These are phyloP conservation scores for Vollenhovia emeryi DNA, from an alignment of 1,140 invertebrate genomes.

Conservation along the genomic window DNA sequence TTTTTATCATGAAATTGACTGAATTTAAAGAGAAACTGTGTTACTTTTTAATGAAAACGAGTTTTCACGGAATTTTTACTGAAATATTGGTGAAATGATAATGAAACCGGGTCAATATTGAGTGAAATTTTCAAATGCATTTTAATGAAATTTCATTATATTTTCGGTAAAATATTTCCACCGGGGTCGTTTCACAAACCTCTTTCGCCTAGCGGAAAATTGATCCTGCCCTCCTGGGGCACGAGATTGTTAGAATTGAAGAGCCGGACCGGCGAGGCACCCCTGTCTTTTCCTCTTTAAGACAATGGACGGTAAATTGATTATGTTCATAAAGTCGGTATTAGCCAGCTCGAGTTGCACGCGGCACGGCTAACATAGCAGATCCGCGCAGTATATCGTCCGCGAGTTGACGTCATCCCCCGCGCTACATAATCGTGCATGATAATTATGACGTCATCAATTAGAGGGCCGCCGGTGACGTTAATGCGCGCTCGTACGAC, in stretches of 20 bases:
- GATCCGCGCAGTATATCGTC: conserved; percentile 65
- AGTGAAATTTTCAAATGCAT: no score
- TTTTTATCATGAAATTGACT: no score
- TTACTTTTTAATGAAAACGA: no score
- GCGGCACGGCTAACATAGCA: conserved; percentile 22
- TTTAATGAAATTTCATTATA: no score
- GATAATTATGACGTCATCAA: conserved; percentile 78
- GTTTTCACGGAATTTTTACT: no score
- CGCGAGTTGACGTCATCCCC: conserved; percentile 71
- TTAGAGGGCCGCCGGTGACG: conserved; percentile 72
- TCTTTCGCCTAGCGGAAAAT: no score
- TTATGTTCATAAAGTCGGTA: neutral
- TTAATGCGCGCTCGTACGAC: conserved; percentile 71
- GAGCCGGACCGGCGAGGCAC: no score
- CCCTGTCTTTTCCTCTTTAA: neutral
- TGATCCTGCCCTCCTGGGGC: neutral
- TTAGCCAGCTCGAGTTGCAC: neutral
- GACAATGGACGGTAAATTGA: neutral
- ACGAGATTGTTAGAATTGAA: neutral
- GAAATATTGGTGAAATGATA: no score
- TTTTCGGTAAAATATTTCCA: no score
- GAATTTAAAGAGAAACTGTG: no score
- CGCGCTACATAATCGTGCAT: conserved; percentile 75
- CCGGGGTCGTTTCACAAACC: no score
- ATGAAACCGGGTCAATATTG: no score